Percentiles rank a stretch among this genome's conserved stretches.
Evolutionary conservation across 2,797 vertebrate species (phyloP).

Genomic region (Peromyscus melanophrys): DNA sequence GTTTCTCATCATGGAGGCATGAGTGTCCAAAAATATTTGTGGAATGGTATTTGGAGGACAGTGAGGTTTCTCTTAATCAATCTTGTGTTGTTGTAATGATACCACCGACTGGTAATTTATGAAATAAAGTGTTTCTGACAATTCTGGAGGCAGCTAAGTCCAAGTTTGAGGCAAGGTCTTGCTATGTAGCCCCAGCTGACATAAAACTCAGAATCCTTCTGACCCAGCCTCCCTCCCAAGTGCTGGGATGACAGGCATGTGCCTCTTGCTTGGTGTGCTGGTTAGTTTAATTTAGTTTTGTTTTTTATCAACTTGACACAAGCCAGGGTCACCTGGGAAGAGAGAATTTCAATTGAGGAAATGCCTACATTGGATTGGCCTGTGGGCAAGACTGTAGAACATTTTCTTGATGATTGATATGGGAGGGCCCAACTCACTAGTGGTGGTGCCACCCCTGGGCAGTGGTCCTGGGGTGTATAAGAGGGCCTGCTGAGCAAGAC

Average conservation of each 20-base stretch:
- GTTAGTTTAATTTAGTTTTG: not conserved
- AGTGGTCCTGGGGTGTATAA: not conserved
- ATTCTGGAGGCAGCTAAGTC: not conserved
- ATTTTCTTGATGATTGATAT: not conserved
- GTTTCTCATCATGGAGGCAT: accelerated
- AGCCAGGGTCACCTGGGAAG: not conserved
- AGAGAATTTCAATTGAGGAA: not conserved
- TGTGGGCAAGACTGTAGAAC: not conserved
- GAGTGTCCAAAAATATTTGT: not conserved
- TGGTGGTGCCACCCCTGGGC: not conserved
- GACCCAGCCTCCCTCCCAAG: not conserved
- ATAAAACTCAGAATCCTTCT: not conserved
- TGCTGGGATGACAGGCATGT: not conserved
- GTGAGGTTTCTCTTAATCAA: not conserved
- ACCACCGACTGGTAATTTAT: not conserved
- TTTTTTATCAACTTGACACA: not conserved
- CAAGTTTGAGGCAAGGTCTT: not conserved
- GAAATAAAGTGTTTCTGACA: not conserved
- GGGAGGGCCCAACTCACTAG: not conserved
- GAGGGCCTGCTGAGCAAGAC: not conserved
- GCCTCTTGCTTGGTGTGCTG: not conserved
- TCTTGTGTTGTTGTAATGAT: not conserved
- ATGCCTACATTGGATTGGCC: not conserved
- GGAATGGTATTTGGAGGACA: not conserved
- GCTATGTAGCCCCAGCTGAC: not conserved